Evolutionary conservation across 2,888 invertebrate genomes (phyloP).

Genomic region (Sycophila texana): DNA sequence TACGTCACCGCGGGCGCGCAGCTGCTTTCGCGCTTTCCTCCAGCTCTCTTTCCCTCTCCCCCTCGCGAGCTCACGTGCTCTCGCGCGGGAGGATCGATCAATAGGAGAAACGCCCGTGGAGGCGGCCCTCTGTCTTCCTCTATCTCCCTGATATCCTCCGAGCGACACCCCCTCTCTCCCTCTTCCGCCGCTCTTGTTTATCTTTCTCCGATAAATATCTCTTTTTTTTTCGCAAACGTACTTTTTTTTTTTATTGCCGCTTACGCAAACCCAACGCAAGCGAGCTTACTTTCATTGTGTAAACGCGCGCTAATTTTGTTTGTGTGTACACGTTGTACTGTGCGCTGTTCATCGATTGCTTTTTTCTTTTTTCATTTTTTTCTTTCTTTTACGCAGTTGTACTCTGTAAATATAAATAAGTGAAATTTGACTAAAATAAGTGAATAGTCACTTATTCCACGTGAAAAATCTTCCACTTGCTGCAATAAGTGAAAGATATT

Average conservation of each 20-base stretch:
- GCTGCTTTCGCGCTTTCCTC: slow-evolving; percentile 40
- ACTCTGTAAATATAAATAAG: too few relatives aligned
- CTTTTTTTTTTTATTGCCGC: neutral
- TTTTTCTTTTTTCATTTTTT: neutral
- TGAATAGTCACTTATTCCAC: too few relatives aligned
- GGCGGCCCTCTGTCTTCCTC: slow-evolving; percentile 13
- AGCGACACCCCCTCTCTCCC: neutral
- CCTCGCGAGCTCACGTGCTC: slow-evolving; percentile 38
- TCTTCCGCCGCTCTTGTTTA: slow-evolving; percentile 12
- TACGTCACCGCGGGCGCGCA: slow-evolving; percentile 41
- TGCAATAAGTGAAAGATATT: too few relatives aligned
- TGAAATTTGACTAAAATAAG: too few relatives aligned
- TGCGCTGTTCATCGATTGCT: neutral
- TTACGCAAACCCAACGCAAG: neutral
- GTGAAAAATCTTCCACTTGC: too few relatives aligned
- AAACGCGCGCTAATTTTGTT: neutral
- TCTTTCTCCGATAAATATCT: slow-evolving; percentile 31
- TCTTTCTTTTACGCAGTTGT: neutral
- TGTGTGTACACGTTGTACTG: neutral
- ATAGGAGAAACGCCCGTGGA: slow-evolving; percentile 50
- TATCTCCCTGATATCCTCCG: neutral
- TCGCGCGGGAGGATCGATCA: slow-evolving; percentile 52
- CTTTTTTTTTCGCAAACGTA: neutral
- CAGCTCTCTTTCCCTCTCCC: slow-evolving; percentile 3
- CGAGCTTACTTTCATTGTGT: neutral